phyloP scores from a whole-genome alignment of 2,797 vertebrate genomes.

The Miichthys miiuy region DNA sequence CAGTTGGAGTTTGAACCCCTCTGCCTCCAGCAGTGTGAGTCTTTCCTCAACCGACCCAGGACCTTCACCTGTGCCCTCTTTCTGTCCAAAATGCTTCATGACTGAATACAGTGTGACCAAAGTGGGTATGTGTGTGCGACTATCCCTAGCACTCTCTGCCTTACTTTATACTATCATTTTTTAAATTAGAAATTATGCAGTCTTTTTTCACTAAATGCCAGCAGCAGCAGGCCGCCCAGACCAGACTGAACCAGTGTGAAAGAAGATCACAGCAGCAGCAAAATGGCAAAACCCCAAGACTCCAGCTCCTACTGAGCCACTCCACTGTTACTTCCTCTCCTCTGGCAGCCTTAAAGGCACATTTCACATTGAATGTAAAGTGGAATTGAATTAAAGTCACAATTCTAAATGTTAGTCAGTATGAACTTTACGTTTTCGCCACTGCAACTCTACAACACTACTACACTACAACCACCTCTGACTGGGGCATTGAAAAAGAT shows the following conservation, averaged over 20 bases:
- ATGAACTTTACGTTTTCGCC: not conserved
- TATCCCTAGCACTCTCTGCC: not conserved
- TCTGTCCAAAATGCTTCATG: constrained; percentile 10
- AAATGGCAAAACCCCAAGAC: constrained; percentile 50
- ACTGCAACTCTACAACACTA: not conserved
- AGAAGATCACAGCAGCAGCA: constrained; percentile 50
- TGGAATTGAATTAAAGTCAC: not conserved
- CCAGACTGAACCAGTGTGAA: constrained; percentile 32
- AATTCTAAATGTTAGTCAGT: not conserved
- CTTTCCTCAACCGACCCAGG: not conserved
- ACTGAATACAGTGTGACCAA: not conserved
- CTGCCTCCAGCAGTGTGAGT: not conserved
- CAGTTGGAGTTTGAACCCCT: not conserved
- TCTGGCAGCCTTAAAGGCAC: constrained; percentile 23
- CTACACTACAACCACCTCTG: not conserved
- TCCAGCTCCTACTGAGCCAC: constrained; percentile 49
- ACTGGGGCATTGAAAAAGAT: not conserved
- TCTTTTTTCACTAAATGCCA: constrained; percentile 7
- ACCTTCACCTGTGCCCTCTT: not conserved
- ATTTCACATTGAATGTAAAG: constrained; percentile 14
- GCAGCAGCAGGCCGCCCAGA: constrained; percentile 29
- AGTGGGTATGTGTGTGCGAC: not conserved
- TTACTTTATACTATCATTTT: not conserved
- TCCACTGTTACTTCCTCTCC: constrained; percentile 19
- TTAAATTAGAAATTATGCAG: constrained; percentile 16